These are phyloP conservation scores for Aurelia sp. DNA, from an alignment of 30 jellyfish, hydroid and myxozoan genomes.

Conservation along the genomic window DNA sequence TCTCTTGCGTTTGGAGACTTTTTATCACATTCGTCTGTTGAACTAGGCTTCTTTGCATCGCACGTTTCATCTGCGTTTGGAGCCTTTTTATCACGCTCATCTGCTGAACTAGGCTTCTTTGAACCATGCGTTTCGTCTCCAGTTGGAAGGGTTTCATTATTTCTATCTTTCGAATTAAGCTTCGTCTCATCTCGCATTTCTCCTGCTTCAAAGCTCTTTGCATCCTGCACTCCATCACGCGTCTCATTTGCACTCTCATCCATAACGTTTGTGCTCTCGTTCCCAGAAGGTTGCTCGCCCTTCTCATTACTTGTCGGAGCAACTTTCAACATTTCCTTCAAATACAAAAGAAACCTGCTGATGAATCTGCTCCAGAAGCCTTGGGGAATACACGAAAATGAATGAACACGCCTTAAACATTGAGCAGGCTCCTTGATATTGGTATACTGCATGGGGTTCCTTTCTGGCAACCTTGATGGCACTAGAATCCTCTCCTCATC, in stretches of 20 bases:
- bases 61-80: not conserved
- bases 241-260: not conserved
- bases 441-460: conserved; percentile 29
- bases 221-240: not conserved
- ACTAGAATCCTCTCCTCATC: conserved; percentile 87
- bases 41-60: not conserved
- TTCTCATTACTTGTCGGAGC: not conserved
- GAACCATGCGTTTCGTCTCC: not conserved
- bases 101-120: not conserved
- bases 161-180: not conserved
- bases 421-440: conserved; percentile 30
- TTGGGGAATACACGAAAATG: conserved; percentile 88
- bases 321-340: conserved; percentile 76
- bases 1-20: not conserved
- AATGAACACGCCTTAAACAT: conserved; percentile 65
- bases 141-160: not conserved
- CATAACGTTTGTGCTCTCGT: no score
- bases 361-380: conserved; percentile 97
- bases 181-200: not conserved
- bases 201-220: no score
- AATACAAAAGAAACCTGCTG: conserved; percentile 79
- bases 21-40: not conserved
- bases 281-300: not conserved
- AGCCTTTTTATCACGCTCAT: not conserved
- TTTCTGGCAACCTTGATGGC: conserved; percentile 83